Base-by-base conservation (phyloP, 2,113 vertebrate species). In the Setophaga kirtlandii region DNA sequence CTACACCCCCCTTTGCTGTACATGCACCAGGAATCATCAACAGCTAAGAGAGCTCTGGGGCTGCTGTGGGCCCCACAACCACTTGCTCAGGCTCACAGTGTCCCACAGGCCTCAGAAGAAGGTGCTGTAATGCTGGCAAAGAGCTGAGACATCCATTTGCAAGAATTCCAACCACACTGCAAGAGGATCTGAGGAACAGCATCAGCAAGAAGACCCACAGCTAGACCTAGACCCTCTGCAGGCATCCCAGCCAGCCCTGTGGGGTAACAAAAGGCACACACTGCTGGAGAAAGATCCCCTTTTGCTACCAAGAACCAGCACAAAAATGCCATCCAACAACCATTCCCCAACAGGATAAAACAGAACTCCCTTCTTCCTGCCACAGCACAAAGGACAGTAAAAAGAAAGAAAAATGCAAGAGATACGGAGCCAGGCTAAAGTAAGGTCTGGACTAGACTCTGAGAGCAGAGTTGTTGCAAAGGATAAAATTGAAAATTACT, bases 1-100 rank as follows among this genome's bases (percentile, higher is more conserved):
- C 6, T 37, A 64, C 6, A 22, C 15, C 35, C 33, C 24, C 0
- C 0, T 41, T 2, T 65, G 19, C 21, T 5, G 28, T 4, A 21
- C 3, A 0, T 1, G 6, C 37, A 35, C n/a, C 42, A 37, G 74
- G 47, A 41, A 52, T 50, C 2, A 17, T 7, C 31, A 21, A 18
- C 0, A 33, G 64, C 53, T 22, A n/a, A 63, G 19, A 10, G 22
- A 50, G n/a, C 69, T 59, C 64, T 62, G 77, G 82, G 58, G 78
- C 41, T 41, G 68, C 83, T 2, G 1, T 3, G 2, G 4, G 41
- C 52, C 25, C 37, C 46, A 31, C 18, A 14, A 6, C 15, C 31
- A 9, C 21, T 4, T 33, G 59, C 31, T 50, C 16, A 7, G 25
- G 37, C 20, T 35, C 65, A 41, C 37, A 9, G 53, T 6, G 55